These are phyloP conservation scores for Zaprionus taronus DNA, from an alignment of 1,140 invertebrate genomes.

Conservation along the genomic window DNA sequence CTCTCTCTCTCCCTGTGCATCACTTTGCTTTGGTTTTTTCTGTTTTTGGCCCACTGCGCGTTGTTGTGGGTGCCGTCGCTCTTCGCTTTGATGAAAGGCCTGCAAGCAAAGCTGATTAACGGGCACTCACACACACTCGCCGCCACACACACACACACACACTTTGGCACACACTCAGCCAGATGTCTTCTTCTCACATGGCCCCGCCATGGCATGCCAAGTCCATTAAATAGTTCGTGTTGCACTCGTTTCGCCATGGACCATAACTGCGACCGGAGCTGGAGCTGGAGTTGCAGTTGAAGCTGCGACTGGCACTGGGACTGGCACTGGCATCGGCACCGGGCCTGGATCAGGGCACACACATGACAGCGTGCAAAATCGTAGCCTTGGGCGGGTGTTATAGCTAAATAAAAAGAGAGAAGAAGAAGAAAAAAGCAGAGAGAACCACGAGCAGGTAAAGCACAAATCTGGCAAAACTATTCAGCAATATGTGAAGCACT, in stretches of 20 bases:
- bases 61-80: slow-evolving; percentile 62
- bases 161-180: slow-evolving; percentile 20
- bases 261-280: slow-evolving; percentile 14
- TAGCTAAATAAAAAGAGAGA: slow-evolving; percentile 44
- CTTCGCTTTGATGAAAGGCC: slow-evolving; percentile 74
- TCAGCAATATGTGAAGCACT: slow-evolving; percentile 32
- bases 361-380: slow-evolving; percentile 68
- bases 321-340: background rate
- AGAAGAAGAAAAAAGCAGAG: slow-evolving; percentile 4
- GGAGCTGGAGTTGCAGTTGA: background rate
- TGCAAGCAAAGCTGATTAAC: slow-evolving; percentile 77
- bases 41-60: slow-evolving; percentile 24
- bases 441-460: background rate
- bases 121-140: slow-evolving; percentile 46
- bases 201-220: slow-evolving; percentile 60
- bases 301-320: background rate
- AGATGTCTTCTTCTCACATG: slow-evolving; percentile 79
- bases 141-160: slow-evolving; percentile 16
- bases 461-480: slow-evolving; percentile 5
- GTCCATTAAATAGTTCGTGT: slow-evolving; percentile 81
- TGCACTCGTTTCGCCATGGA: slow-evolving; percentile 71
- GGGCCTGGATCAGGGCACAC: slow-evolving; percentile 61
- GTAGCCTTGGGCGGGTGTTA: slow-evolving; percentile 59
- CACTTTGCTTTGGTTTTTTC: background rate
- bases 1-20: background rate